Conservation (phyloP, 2,113 vertebrate species). For the Gymnogyps californianus region DNA sequence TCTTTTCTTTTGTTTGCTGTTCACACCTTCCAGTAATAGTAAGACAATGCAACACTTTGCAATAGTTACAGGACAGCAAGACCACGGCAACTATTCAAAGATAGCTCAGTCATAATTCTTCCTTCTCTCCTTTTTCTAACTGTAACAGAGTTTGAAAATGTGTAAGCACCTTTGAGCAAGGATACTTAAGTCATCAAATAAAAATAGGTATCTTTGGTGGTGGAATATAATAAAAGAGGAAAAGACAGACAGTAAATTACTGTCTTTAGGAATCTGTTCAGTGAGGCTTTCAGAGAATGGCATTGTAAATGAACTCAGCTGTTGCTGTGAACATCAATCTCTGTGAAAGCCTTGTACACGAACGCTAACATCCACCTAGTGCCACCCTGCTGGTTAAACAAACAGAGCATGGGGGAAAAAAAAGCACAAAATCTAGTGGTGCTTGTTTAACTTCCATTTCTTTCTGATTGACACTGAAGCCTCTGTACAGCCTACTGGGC, state of each 20-base stretch:
- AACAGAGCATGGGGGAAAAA: neutral
- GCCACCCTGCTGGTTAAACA: conserved; percentile 37
- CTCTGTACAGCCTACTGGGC: neutral
- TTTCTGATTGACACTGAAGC: neutral
- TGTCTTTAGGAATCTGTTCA: neutral
- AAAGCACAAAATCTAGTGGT: neutral
- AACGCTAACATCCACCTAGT: conserved; percentile 29
- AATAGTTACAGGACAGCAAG: neutral
- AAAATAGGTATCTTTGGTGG: neutral
- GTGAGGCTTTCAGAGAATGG: neutral
- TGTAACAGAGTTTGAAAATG: neutral
- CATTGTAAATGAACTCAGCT: neutral
- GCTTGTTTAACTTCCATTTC: conserved; percentile 4
- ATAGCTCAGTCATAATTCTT: neutral
- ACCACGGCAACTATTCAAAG: neutral
- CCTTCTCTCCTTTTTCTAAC: neutral
- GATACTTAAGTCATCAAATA: neutral
- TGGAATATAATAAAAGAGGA: neutral
- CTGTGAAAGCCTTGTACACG: neutral
- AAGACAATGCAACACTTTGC: neutral
- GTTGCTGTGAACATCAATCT: neutral
- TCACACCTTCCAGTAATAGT: neutral
- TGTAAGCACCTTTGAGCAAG: neutral
- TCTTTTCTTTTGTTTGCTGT: neutral
- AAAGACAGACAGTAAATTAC: neutral